Evolutionary conservation across 2,797 vertebrate genomes (phyloP).

Genomic region (Enteromius paludinosus): DNA sequence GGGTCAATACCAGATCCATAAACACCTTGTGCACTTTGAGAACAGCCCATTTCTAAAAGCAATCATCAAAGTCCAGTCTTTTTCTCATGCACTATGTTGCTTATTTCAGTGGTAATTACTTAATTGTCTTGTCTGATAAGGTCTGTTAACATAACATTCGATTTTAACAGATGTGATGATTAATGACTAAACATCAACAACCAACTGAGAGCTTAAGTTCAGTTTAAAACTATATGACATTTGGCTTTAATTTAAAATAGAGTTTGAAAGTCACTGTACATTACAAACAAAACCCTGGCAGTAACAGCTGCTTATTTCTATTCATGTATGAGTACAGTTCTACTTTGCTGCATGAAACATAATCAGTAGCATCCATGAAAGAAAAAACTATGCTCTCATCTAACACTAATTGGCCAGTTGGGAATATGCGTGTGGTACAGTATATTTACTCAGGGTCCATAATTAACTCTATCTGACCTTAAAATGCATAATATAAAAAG

Average conservation of each 20-base stretch:
- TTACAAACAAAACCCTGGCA: slow-evolving; percentile 4
- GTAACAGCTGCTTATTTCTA: slow-evolving; percentile 16
- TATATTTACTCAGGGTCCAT: not conserved
- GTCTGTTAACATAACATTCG: slow-evolving; percentile 26
- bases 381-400: not conserved
- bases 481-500: not conserved
- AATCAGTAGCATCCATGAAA: slow-evolving; percentile 5
- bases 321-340: not conserved
- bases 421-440: slow-evolving; percentile 1
- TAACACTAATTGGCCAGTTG: not conserved
- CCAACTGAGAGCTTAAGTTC: not conserved
- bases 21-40: slow-evolving; percentile 38
- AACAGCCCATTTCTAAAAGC: slow-evolving; percentile 7
- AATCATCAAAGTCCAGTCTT: not conserved
- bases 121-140: slow-evolving; percentile 30
- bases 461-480: not conserved
- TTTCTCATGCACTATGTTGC: not conserved
- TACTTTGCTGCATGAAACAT: not conserved
- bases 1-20: slow-evolving; percentile 45
- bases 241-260: not conserved
- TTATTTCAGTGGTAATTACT: slow-evolving; percentile 37
- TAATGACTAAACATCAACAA: slow-evolving; percentile 6
- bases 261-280: not conserved
- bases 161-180: slow-evolving; percentile 13
- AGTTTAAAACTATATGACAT: slow-evolving; percentile 8